Conservation (phyloP, 2,113 vertebrate genomes). For the Tyto alba region DNA sequence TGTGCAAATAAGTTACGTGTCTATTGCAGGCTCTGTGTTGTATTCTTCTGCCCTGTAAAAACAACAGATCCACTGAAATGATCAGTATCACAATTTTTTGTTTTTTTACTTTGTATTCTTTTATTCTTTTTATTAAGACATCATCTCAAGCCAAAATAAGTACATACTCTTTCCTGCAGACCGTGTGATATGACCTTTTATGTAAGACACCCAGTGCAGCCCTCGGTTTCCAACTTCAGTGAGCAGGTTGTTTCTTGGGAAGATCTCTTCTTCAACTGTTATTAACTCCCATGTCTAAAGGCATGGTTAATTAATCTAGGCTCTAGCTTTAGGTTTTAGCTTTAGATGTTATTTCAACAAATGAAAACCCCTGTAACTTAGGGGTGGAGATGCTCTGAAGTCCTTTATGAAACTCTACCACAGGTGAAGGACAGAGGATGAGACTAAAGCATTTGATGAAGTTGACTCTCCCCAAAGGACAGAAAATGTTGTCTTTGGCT, state of each 20-base stretch:
- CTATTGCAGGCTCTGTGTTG: neutral
- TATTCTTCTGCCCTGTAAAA: neutral
- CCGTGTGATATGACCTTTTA: rapidly evolving
- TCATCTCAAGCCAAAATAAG: neutral
- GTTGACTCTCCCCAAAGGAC: neutral
- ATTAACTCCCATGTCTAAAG: neutral
- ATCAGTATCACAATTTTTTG: neutral
- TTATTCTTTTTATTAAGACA: neutral
- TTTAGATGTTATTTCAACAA: neutral
- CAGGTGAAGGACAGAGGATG: neutral
- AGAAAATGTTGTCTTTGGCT: neutral
- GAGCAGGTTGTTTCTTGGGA: neutral
- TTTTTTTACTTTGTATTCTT: neutral
- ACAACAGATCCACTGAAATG: neutral
- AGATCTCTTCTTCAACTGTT: neutral
- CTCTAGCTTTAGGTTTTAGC: neutral
- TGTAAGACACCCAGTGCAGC: too few species aligned
- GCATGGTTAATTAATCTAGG: neutral
- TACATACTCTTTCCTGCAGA: neutral
- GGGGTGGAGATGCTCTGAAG: neutral
- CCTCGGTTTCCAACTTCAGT: neutral
- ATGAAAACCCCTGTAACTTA: neutral
- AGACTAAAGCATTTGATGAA: neutral
- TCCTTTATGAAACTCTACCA: neutral
- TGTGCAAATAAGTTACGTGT: neutral